Evolutionary conservation across 1,140 invertebrate genomes (phyloP), one percentile per base, ranked within the genome.

Genomic region (Drosophila sp.): DNA sequence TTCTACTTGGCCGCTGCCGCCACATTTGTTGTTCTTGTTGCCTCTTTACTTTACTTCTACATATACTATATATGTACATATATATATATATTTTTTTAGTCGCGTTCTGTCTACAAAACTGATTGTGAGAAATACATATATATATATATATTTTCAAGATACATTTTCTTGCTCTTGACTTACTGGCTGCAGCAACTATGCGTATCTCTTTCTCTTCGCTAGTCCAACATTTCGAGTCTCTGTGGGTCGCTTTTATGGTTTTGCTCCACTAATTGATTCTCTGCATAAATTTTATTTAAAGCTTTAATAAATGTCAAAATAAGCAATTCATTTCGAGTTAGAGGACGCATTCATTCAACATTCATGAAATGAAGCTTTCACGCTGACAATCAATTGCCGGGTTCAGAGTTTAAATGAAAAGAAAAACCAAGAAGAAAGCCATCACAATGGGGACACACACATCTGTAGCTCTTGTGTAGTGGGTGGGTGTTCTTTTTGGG

Each of bases 201-300:
- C 57, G 32, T 44, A 44, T 62, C 40, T 40, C 10, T 47, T 17
- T 17, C 17, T 30, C 41, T 3, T 30, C 30, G 30, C 32, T 11
- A 27, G 44, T 25, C 25, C 44, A 6, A 17, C 17, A 17, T 29
- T 54, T 30, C 54, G 40, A 7, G 10, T 64, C 55, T 27, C 4
- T 10, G 38, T 66, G 30, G 30, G 30, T 32, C 25, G 30, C 17
- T 25, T 66, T 73, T 66, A 55, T 73, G 71, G 55, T 69, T 69
- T 30, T 71, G 68, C 66, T 70, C 67, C 83, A 87, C 83, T 89
- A 89, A 89, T 89, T 89, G 84, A 89, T 89, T 89, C 80, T 90
- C 84, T 89, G 84, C 84, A 89, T 90, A 90, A 90, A 90, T 87
- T 90, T 83, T 85, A 90, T 90, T 90, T 87, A 90, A 90, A 90